Conservation (phyloP, 1,140 invertebrate genomes). For the Bombus impatiens region DNA sequence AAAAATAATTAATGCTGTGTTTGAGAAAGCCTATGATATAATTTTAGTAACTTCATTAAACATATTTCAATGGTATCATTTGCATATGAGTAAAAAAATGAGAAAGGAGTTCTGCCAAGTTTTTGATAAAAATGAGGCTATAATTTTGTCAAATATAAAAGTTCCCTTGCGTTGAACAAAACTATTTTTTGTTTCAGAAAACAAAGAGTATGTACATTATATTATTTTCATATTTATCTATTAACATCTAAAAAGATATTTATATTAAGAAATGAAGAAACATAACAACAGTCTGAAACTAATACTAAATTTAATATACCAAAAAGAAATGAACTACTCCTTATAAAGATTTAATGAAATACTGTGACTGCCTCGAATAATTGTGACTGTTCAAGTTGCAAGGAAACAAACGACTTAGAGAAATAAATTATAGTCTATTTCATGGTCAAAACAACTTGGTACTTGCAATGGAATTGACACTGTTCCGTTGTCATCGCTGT, state of each 20-base stretch:
- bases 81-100: constrained; percentile 16
- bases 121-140: constrained; percentile 20
- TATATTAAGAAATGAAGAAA: constrained; percentile 15
- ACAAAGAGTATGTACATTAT: constrained; percentile 3
- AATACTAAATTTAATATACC: constrained; percentile 7
- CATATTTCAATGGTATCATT: constrained; percentile 21
- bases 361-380: constrained; percentile 16
- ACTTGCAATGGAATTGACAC: constrained; percentile 58
- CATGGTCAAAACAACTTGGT: constrained; percentile 38
- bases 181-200: constrained; percentile 26
- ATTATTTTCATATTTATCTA: constrained; percentile 3
- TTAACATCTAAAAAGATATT: constrained; percentile 6
- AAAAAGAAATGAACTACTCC: constrained; percentile 5
- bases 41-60: constrained; percentile 28
- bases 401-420: constrained; percentile 57
- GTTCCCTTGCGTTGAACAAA: constrained; percentile 60
- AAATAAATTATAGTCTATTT: constrained; percentile 25
- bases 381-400: constrained; percentile 53
- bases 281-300: constrained; percentile 3
- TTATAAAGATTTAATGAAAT: constrained; percentile 16
- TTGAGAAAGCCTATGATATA: constrained; percentile 62
- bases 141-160: constrained; percentile 34
- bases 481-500: constrained; percentile 41
- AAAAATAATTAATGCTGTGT: constrained; percentile 60
- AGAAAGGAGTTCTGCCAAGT: constrained; percentile 19